Conservation (phyloP, 37 sponge, comb jelly and placozoan species). For the Chondrilla cf. caribensis region DNA sequence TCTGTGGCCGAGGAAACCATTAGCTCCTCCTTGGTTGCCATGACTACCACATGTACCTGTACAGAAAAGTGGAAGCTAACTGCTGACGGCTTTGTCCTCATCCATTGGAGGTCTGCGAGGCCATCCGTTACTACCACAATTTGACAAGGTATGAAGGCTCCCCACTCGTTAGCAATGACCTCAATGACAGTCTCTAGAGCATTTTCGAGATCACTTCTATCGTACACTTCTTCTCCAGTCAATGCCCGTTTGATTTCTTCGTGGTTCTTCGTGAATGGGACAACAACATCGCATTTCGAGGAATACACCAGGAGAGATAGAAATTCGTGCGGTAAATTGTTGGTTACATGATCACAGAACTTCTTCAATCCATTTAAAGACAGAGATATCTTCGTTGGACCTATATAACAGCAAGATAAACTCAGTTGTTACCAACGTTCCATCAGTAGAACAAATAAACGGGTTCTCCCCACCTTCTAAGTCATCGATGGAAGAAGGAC, state of each 20-base stretch:
- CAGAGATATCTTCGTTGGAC: constrained; percentile 14
- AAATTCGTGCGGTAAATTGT: constrained; percentile 55
- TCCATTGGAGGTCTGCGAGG: constrained; percentile 42
- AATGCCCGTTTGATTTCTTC: constrained; percentile 46
- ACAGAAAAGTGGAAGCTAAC: constrained; percentile 53
- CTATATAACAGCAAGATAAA: too few relatives aligned
- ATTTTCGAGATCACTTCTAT: constrained; percentile 57
- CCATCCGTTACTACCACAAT: constrained; percentile 79
- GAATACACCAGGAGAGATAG: constrained; percentile 63
- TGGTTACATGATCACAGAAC: constrained; percentile 54
- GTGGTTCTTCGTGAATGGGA: constrained; percentile 73
- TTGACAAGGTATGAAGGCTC: constrained; percentile 74
- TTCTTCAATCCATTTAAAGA: constrained; percentile 61
- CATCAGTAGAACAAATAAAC: not conserved
- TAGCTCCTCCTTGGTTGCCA: constrained; percentile 61
- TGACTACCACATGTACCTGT: constrained; percentile 64
- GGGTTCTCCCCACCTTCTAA: not conserved
- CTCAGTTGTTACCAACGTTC: too few relatives aligned
- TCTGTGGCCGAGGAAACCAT: not conserved
- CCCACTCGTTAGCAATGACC: constrained; percentile 65
- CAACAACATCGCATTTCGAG: constrained; percentile 54
- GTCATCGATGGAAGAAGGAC: constrained; percentile 36
- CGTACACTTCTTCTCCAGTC: constrained; percentile 34
- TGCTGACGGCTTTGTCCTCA: constrained; percentile 6
- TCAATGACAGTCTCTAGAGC: constrained; percentile 52